These are phyloP conservation scores for Apis laboriosa DNA, from an alignment of 1,140 invertebrate genomes.

Conservation along the genomic window DNA sequence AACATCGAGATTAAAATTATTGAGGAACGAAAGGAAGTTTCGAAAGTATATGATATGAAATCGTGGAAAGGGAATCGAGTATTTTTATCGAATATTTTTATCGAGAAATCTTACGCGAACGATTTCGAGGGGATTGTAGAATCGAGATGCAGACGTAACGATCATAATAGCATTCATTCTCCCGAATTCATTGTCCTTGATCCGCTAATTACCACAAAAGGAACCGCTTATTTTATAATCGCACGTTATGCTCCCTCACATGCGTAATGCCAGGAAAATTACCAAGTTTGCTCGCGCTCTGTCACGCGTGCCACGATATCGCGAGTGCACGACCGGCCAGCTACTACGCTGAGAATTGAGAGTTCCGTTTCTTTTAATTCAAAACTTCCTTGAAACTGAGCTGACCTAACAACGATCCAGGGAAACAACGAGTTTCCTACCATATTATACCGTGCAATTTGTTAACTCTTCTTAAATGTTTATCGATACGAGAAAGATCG, in stretches of 20 bases:
- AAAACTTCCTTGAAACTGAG: conserved; percentile 60
- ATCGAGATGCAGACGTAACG: conserved; percentile 3
- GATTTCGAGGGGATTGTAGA: neutral
- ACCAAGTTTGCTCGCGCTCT: conserved; percentile 59
- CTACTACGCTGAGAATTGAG: conserved; percentile 54
- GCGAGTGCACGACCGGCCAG: conserved; percentile 50
- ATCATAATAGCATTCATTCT: conserved; percentile 59
- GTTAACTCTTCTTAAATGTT: neutral
- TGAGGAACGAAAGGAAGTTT: no score
- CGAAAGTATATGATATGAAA: no score
- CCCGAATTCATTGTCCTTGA: conserved; percentile 76
- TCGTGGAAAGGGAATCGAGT: no score
- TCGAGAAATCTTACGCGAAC: neutral
- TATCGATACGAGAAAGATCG: no score
- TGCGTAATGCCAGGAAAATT: conserved; percentile 77
- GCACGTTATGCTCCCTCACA: conserved; percentile 70
- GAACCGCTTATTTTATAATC: conserved; percentile 80
- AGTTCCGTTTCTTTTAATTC: conserved; percentile 67
- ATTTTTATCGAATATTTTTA: no score
- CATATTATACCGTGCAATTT: neutral
- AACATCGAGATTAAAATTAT: no score
- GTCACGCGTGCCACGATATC: conserved; percentile 64
- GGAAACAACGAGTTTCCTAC: neutral
- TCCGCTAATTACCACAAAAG: conserved; percentile 79
- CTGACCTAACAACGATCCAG: neutral